Conservation (phyloP, 2,797 vertebrate species). For the Aphelocoma californica region DNA sequence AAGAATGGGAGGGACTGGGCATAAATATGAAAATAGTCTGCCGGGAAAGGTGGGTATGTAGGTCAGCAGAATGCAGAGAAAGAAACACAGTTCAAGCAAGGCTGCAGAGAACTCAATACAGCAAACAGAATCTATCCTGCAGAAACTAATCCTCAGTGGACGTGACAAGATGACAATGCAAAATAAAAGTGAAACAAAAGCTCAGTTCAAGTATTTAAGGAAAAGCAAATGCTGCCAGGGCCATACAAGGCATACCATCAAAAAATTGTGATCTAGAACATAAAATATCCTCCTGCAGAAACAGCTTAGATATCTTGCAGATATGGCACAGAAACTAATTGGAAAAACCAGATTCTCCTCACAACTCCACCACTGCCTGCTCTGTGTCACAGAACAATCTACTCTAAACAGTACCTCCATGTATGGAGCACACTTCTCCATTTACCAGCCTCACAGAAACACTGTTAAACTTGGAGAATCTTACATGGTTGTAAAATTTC, state of each 20-base stretch:
- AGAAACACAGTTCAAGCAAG: neutral
- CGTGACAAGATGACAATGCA: neutral
- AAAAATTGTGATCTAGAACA: neutral
- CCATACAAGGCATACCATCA: neutral
- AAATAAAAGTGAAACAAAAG: neutral
- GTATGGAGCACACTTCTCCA: neutral
- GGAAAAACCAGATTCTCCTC: neutral
- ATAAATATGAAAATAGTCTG: neutral
- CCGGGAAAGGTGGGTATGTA: neutral
- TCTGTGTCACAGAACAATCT: neutral
- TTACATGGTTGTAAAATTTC: neutral
- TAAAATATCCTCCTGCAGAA: neutral
- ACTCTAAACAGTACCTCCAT: neutral
- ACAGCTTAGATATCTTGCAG: neutral
- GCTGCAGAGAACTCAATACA: neutral
- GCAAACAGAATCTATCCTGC: neutral
- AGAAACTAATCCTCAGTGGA: neutral
- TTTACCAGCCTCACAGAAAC: neutral
- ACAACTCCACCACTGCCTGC: neutral
- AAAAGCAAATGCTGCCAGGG: neutral
- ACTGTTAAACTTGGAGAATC: neutral
- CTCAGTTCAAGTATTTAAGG: neutral
- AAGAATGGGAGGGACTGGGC: neutral
- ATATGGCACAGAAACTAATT: neutral
- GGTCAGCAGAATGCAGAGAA: neutral